Base-by-base conservation (phyloP, 92 coral and sea anemone genomes). In the Epizoanthus stellaris region DNA sequence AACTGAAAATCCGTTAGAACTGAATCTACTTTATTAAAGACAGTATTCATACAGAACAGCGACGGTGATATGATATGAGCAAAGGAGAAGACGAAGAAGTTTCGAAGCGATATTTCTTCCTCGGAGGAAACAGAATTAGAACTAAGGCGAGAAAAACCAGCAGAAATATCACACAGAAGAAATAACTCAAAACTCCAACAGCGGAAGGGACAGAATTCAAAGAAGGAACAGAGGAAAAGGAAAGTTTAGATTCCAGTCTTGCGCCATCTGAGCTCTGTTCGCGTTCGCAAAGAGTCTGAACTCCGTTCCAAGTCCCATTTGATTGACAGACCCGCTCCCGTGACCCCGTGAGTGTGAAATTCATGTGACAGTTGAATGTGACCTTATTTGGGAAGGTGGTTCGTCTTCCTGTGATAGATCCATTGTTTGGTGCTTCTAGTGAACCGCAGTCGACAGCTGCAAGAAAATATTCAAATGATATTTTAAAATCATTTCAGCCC, bases 291-390 rank as follows among this genome's bases (percentile, higher is more conserved):
- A 76, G 5, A 43, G 68, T 52, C 13, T 6, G 43, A 16, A 12
- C 23, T 16, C 81, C 69, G 39, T 69, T 76, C 82, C 82, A 76
- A 4, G 82, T 76, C 23, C 82, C 82, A 6, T 60, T 76, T 76
- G 53, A 14, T 39, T 76, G 82, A 60, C 82, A 76, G 82, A 38
- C 69, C 42, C 82, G 82, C 47, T 76, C 56, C 59, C 82, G 82
- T 58, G 82, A 76, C 4, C 82, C 82, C 13, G 14, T 39, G 15
- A 76, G 56, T 38, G 30, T 76, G 82, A 76, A 76, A 17, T 17
- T 38, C 42, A 38, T 40, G 30, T 59, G 57, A 57, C 82, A 76
- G 11, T 4, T 9, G 42, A 76, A 38, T 38, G 67, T 39, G 65
- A 76, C 30, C n/a, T 59, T 76, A 38, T 76, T 76, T 60, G 82